phyloP scores from a whole-genome alignment of 2,113 vertebrate genomes.

The rat (Rattus norvegicus) region GRCr8 NC_086028.1:20172001-20172500 shows the following conservation, averaged over 20 bases:
- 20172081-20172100: not conserved
- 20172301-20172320: not conserved
- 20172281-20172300: not conserved
- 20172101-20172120: not conserved
- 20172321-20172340: not conserved
- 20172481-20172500: not conserved
- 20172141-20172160: not conserved
- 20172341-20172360: not conserved
- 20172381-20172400: not conserved
- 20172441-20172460: not conserved
- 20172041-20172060: not conserved
- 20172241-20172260: not conserved
- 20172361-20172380: not conserved
- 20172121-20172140: not conserved
- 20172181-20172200: not conserved
- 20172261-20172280: not conserved
- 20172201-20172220: not conserved
- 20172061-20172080: not conserved
- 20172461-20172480: not conserved
- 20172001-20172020: conserved; percentile 9
- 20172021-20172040: not conserved
- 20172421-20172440: not conserved
- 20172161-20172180: not conserved
- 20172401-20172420: not conserved
- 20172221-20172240: not conserved